A percentile compares a stretch with the other conserved stretches of the same genome.
These are phyloP conservation scores for Erebia aethiops DNA, from an alignment of 2,888 invertebrate genomes.

Conservation along the genomic window DNA sequence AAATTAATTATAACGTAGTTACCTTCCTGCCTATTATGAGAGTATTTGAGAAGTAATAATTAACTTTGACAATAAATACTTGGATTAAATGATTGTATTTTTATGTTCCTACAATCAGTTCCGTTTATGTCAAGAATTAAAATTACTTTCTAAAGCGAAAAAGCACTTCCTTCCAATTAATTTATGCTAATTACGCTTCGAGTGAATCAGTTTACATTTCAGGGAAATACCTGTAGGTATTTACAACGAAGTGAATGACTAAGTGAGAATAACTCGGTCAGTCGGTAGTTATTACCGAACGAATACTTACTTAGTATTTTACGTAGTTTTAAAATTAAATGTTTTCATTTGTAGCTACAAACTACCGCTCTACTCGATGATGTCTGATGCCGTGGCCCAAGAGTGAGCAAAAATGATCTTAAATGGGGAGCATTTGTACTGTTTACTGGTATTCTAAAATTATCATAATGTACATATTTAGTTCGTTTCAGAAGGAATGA, in stretches of 20 bases:
- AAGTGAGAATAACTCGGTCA: neutral
- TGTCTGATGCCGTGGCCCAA: too few relatives aligned
- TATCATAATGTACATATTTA: neutral
- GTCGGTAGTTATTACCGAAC: neutral
- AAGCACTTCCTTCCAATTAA: neutral
- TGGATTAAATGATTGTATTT: neutral
- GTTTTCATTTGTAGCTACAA: too few relatives aligned
- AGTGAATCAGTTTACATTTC: neutral
- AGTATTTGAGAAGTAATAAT: neutral
- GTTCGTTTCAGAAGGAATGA: neutral
- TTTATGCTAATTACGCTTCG: neutral
- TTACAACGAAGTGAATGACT: neutral
- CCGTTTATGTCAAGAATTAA: neutral
- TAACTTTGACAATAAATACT: neutral
- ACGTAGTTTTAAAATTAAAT: too few relatives aligned
- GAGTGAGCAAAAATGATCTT: too few relatives aligned
- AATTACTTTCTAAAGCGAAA: neutral
- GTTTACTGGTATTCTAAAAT: neutral
- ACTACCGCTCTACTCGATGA: too few relatives aligned
- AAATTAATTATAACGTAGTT: neutral
- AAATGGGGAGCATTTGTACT: too few relatives aligned
- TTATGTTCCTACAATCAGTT: neutral
- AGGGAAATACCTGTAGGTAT: neutral
- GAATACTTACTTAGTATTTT: neutral
- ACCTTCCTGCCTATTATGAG: neutral